Percentiles rank a stretch among this genome's conserved stretches.
These are phyloP conservation scores for Cephus pygmeus DNA, from an alignment of 2,888 invertebrate genomes.

Conservation along the genomic window DNA sequence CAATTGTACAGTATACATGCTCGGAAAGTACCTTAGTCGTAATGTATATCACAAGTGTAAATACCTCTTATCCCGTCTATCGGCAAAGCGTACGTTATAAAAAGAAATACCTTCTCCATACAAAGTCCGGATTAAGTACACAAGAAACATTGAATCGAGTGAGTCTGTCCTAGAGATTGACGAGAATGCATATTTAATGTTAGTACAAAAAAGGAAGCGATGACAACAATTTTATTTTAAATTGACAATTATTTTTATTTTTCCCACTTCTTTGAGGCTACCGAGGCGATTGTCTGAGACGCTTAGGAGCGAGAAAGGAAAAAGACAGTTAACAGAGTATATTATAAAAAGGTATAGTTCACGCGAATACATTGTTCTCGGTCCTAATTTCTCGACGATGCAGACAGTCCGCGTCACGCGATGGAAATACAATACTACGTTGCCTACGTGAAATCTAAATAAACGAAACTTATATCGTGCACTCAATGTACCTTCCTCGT, in stretches of 20 bases:
- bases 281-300: too few relatives aligned
- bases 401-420: not conserved
- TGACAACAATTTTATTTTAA: too few relatives aligned
- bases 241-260: too few relatives aligned
- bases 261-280: too few relatives aligned
- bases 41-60: not conserved
- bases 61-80: not conserved
- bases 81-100: not conserved
- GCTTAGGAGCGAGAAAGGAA: too few relatives aligned
- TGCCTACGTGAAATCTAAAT: not conserved
- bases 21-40: not conserved
- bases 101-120: not conserved
- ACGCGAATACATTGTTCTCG: not conserved
- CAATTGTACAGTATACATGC: not conserved
- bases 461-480: not conserved
- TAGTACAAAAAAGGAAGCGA: not conserved
- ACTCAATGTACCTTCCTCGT: conserved; percentile 6
- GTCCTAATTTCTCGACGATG: not conserved
- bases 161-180: not conserved
- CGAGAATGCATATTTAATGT: not conserved
- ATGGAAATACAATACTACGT: not conserved
- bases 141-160: not conserved
- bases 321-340: not conserved
- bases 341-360: not conserved
- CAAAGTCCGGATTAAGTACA: not conserved